These are phyloP conservation scores for Myotis yumanensis DNA, from an alignment of 2,113 vertebrate genomes.

Conservation along the genomic window DNA sequence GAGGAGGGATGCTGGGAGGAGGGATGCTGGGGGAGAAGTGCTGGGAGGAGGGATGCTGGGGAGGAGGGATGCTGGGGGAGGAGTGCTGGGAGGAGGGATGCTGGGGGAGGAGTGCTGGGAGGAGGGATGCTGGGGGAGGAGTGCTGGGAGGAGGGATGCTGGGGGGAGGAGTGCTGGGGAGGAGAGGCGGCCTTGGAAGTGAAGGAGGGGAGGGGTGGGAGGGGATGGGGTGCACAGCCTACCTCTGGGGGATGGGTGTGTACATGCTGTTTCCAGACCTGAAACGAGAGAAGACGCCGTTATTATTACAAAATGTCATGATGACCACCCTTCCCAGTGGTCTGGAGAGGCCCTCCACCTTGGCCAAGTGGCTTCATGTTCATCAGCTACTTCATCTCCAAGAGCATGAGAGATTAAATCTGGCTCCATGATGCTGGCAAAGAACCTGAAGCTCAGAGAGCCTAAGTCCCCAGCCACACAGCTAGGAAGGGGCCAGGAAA, in stretches of 20 bases:
- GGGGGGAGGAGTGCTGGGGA: neutral
- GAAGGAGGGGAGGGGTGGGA: neutral
- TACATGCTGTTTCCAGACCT: slow-evolving; percentile 75
- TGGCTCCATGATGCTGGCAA: neutral
- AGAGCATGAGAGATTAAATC: neutral
- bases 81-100: too few species aligned
- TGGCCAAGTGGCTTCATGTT: neutral
- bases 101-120: too few species aligned
- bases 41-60: too few species aligned
- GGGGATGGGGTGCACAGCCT: neutral
- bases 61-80: too few species aligned
- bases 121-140: too few species aligned
- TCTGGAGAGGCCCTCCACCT: neutral
- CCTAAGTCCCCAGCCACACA: neutral
- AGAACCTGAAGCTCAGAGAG: neutral
- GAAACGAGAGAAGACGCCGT: neutral
- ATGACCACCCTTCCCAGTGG: neutral
- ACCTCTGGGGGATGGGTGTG: slow-evolving; percentile 73
- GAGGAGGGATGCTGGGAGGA: too few species aligned
- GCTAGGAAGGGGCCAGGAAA: neutral
- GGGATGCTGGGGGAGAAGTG: too few species aligned
- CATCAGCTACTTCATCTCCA: neutral
- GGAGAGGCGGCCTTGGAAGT: neutral
- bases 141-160: too few species aligned
- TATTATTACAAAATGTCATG: neutral